Conservation (phyloP, 1,140 invertebrate species). For the Mactra quadrangularis region DNA sequence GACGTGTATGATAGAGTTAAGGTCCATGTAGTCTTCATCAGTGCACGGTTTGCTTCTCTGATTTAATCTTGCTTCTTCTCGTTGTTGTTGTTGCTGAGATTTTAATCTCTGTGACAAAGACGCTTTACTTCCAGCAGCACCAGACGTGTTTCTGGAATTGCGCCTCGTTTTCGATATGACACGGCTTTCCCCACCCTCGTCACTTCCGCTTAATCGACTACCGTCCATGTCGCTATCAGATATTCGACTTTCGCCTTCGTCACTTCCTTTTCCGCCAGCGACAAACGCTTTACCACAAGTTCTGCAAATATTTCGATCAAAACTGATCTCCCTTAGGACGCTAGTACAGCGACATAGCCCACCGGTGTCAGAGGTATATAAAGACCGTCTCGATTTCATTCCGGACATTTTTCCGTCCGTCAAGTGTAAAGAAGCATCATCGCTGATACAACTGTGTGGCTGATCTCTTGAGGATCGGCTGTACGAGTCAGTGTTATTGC, state of each 20-base stretch:
- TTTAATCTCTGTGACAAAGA: background rate
- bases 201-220: background rate
- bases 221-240: background rate
- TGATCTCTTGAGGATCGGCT: slow-evolving; percentile 5
- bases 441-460: background rate
- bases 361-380: background rate
- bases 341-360: slow-evolving; percentile 45
- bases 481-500: background rate
- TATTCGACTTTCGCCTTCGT: no score
- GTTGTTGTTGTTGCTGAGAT: background rate
- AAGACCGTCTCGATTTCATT: background rate
- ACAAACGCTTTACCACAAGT: slow-evolving; percentile 40
- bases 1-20: slow-evolving; percentile 41
- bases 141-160: background rate
- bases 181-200: no score
- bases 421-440: slow-evolving; percentile 6
- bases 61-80: slow-evolving; percentile 1
- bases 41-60: background rate
- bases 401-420: background rate
- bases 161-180: background rate
- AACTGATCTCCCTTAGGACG: slow-evolving; percentile 14
- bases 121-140: background rate
- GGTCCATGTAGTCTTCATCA: slow-evolving; percentile 45
- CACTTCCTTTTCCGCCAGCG: no score
- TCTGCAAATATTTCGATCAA: slow-evolving; percentile 31